Evolutionary conservation across 2,888 invertebrate species (phyloP), one percentile per base, ranked within the genome.

Genomic region (Cepaea hortensis): DNA sequence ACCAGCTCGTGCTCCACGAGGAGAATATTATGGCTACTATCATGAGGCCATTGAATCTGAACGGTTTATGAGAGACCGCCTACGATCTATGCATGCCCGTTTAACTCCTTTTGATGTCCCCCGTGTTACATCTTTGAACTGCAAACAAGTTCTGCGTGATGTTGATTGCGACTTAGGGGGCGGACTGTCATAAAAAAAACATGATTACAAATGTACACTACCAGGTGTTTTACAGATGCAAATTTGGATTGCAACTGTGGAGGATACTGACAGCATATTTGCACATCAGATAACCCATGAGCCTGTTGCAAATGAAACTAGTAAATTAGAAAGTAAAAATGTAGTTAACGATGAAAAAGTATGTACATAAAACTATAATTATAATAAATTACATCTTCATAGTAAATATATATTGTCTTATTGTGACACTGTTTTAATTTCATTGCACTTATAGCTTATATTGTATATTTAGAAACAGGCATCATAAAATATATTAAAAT

Each of bases 21-120:
- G 92, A 35, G 91, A 92, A 35, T 93, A 92, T 84, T 93, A 93
- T 83, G 92, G 92, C 3, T 92, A 92, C 79, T 93, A 93, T 84
- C 93, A 93, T 81, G 92, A 93, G 82, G 91, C 92, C 11, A 89
- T 93, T 9, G 92, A 92, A 62, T 85, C 88, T 3, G 91, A 92
- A 70, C 87, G 89, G 23, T 90, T 90, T 50, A 87, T 91, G 84
- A 88, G 91, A 73, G 89, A 90, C 79, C 89, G 89, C 46, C 90
- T 91, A 46, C 88, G 90, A 73, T 91, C 93, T 2, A 89, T 89
- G 3, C 91, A 90, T 70, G 89, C 89, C 89, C 84, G 90, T 61
- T 89, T 91, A 11, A 90, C 91, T 85, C 88, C 92, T 11, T 90
- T 91, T 84, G 91, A 91, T 82, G 87, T 92, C 65, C 92, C 92